These are phyloP conservation scores for Leucopternis melanops DNA, from an alignment of 2,113 vertebrate species.

Conservation along the genomic window DNA sequence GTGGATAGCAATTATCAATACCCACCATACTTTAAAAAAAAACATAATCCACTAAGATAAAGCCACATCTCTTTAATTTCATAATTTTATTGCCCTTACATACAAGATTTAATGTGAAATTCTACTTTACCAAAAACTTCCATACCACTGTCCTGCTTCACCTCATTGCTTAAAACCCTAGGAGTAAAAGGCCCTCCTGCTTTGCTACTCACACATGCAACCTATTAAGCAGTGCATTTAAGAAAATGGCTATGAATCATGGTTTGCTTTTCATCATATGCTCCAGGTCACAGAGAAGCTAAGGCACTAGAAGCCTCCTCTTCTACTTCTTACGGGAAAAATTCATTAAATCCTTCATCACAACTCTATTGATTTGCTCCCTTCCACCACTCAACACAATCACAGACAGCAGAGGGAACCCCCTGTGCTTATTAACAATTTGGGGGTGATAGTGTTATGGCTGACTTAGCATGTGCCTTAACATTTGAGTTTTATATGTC, in stretches of 20 bases:
- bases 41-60: neutral
- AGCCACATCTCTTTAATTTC: neutral
- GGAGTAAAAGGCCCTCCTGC: neutral
- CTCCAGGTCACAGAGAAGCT: neutral
- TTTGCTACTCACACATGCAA: neutral
- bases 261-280: neutral
- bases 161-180: neutral
- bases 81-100: neutral
- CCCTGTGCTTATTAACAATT: neutral
- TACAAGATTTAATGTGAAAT: neutral
- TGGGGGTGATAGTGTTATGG: neutral
- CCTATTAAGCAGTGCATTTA: neutral
- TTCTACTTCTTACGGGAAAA: neutral
- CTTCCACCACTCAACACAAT: neutral
- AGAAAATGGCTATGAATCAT: neutral
- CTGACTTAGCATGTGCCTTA: neutral
- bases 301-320: neutral
- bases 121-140: neutral
- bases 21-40: neutral
- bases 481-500: neutral
- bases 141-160: neutral
- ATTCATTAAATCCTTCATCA: neutral
- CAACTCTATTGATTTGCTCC: neutral
- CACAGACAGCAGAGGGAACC: neutral
- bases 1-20: neutral